Percentiles rank a stretch among this genome's conserved stretches.
phyloP scores from a whole-genome alignment of 1,140 invertebrate species.

The Leptonema lineaticorne region DNA sequence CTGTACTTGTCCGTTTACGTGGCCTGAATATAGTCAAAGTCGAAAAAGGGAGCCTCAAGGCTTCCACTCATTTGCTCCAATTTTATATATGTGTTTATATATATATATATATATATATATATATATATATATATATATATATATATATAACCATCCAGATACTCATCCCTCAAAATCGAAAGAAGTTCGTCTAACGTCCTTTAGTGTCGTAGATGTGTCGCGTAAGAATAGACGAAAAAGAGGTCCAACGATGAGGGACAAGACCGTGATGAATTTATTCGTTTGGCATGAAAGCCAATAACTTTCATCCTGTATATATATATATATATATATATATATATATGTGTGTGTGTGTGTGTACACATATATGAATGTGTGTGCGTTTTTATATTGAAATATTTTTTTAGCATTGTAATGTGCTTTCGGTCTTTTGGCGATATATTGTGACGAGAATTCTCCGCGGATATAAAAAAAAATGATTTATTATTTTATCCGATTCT shows the following conservation, averaged over 20 bases:
- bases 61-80: conserved; percentile 4
- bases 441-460: neutral
- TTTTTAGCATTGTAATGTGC: conserved; percentile 7
- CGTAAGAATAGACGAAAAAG: neutral
- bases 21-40: conserved; percentile 7
- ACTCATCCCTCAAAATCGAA: neutral
- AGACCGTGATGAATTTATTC: conserved; percentile 22
- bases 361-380: too few relatives aligned
- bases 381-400: conserved; percentile 20
- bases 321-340: too few relatives aligned
- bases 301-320: conserved; percentile 9
- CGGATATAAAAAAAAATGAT: conserved; percentile 8
- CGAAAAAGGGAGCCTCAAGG: neutral
- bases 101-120: neutral
- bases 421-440: neutral
- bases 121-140: neutral
- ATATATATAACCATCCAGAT: too few relatives aligned
- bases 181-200: neutral
- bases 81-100: neutral
- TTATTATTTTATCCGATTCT: neutral
- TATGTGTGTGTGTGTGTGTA: too few relatives aligned
- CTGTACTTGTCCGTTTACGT: conserved; percentile 27
- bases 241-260: neutral
- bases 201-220: neutral
- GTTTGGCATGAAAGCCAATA: conserved; percentile 7